Evolutionary conservation across 2,888 invertebrate species (phyloP), one percentile per base, ranked within the genome.

Genomic region (Platycheirus rosarum): DNA sequence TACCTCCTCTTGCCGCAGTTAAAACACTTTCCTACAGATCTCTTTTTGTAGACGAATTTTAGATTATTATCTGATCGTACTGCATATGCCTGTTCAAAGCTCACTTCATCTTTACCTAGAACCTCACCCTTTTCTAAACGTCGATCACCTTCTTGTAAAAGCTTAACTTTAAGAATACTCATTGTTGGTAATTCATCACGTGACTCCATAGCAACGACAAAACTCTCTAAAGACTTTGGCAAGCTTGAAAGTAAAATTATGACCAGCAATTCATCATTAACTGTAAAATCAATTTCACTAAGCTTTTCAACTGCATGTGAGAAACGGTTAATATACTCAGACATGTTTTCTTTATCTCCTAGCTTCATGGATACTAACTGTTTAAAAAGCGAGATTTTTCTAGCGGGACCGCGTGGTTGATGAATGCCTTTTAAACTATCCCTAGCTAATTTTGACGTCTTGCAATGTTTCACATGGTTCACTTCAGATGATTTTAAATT

Each of bases 1-100:
- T 75, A 40, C 9, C 75, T 60, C 13, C 51, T 32, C 20, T 48
- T 63, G 1, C 75, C 70, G 51, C 80, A 82, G 1, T 23, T 66
- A 46, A 46, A 76, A 16, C 76, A 82, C 8, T 57, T 70, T 29
- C 55, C 49, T 1, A n/a, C 55, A 5, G 32, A 42, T 60, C 18
- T 26, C 5, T 46, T 55, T 32, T 42, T 51, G 11, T 40, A 6
- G 4, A 4, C n/a, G 14, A 13, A 37, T 37, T 57, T 76, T 6
- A 1, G 42, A 9, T 51, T 49, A 46, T 20, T 20, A n/a, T 23
- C 23, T 2, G 9, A 1, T 2, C 48, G 46, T 11, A 23, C 48
- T 18, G 20, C 9, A 26, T 37, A 63, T 11, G 48, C 37, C 23
- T 40, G 49, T 11, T 37, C 37, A 35, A 48, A 37, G 8, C n/a